Evolutionary conservation across 1,140 invertebrate genomes (phyloP).

Genomic region (Holotrichia oblita): DNA sequence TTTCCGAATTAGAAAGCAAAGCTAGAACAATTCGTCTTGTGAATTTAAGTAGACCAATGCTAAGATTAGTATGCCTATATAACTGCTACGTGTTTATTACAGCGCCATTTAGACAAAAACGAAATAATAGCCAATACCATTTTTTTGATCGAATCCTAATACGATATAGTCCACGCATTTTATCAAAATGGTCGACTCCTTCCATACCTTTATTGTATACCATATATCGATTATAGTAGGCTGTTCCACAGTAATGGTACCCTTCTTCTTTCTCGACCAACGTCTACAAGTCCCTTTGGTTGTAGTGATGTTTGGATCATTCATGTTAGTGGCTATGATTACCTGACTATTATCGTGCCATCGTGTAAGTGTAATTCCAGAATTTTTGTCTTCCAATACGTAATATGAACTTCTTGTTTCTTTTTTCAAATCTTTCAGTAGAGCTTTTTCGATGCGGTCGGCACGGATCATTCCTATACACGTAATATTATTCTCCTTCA

Average conservation of each 20-base stretch:
- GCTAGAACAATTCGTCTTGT: too few species aligned
- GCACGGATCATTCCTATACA: slow-evolving; percentile 44
- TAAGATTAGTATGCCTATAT: too few species aligned
- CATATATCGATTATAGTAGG: slow-evolving; percentile 56
- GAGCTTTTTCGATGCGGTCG: slow-evolving; percentile 41
- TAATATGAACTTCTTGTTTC: too few species aligned
- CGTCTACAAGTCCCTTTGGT: slow-evolving; percentile 54
- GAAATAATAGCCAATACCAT: too few species aligned
- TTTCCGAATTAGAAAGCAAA: too few species aligned
- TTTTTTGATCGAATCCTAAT: too few species aligned
- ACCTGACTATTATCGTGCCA: slow-evolving; percentile 49
- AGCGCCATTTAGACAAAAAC: too few species aligned
- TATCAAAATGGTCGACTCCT: too few species aligned
- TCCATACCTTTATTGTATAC: slow-evolving; percentile 60
- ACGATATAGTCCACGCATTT: too few species aligned
- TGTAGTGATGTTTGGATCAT: slow-evolving; percentile 5
- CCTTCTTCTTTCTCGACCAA: slow-evolving; percentile 58
- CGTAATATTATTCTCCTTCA: slow-evolving; percentile 32
- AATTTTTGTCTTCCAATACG: slow-evolving; percentile 21
- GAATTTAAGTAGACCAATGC: too few species aligned
- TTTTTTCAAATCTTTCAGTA: slow-evolving; percentile 45
- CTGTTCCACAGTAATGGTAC: slow-evolving; percentile 55
- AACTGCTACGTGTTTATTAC: too few species aligned
- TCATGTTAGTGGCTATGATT: slow-evolving; percentile 44
- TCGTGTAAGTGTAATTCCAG: slow-evolving; percentile 42